Conservation (phyloP, 2,797 vertebrate species). For the Chelmon rostratus region DNA sequence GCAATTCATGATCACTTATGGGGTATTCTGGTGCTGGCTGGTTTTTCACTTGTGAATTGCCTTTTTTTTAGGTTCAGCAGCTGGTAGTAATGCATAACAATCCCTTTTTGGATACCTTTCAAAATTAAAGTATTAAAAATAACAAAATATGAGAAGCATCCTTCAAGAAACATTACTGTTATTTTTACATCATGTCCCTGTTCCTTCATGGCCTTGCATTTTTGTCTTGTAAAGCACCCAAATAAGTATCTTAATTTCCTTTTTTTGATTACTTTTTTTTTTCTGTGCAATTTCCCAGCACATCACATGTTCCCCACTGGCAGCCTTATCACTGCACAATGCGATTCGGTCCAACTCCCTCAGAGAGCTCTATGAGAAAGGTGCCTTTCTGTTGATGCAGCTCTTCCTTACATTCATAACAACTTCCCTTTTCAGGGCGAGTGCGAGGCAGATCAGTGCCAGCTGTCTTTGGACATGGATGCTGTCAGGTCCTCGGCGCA, state of each 20-base stretch:
- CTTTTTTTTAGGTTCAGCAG: neutral
- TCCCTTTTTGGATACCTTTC: neutral
- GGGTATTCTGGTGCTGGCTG: neutral
- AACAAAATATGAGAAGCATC: neutral
- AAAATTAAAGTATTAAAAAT: neutral
- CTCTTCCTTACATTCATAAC: slow-evolving; percentile 72
- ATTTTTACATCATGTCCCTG: neutral
- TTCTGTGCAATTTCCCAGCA: slow-evolving; percentile 10
- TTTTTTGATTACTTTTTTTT: slow-evolving; percentile 27
- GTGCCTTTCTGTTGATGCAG: slow-evolving; percentile 60
- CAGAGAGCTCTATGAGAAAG: slow-evolving; percentile 24
- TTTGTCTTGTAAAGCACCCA: neutral
- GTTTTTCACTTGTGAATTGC: neutral
- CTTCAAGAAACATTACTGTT: neutral
- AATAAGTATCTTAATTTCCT: neutral
- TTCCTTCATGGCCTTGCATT: neutral
- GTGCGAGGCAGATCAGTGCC: slow-evolving; percentile 45
- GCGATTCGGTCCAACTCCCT: slow-evolving; percentile 9
- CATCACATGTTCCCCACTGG: slow-evolving; percentile 27
- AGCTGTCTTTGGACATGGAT: slow-evolving; percentile 49
- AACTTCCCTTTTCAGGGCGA: slow-evolving; percentile 51
- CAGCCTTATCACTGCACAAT: slow-evolving; percentile 23
- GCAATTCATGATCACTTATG: slow-evolving; percentile 19
- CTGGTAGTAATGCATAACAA: neutral
- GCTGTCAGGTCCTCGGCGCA: slow-evolving; percentile 55